Conservation (phyloP, 2,113 vertebrate genomes). For the Hippoglossus stenolepis region DNA sequence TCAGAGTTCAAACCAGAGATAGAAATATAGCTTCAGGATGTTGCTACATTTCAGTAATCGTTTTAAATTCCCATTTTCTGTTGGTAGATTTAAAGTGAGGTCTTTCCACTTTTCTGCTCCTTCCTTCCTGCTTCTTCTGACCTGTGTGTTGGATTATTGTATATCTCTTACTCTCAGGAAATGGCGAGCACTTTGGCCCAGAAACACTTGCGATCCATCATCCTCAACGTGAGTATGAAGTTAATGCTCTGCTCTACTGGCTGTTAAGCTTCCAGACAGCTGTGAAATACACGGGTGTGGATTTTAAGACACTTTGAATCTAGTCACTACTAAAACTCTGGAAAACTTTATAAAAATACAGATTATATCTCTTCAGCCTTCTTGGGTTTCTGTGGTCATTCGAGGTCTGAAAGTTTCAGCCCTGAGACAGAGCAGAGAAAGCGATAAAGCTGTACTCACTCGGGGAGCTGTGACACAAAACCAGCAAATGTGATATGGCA, state of each 20-base stretch:
- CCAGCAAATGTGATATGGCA: slow-evolving; percentile 54
- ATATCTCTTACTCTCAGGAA: slow-evolving; percentile 82
- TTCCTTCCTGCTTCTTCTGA: slow-evolving; percentile 1
- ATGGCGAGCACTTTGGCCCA: slow-evolving; percentile 97
- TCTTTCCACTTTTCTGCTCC: neutral
- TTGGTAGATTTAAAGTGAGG: neutral
- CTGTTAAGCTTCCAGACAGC: neutral
- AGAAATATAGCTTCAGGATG: slow-evolving; percentile 6
- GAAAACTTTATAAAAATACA: no score
- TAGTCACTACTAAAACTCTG: neutral
- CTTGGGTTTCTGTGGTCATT: neutral
- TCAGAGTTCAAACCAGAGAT: slow-evolving; percentile 11
- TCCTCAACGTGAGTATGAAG: slow-evolving; percentile 92
- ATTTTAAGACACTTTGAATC: neutral
- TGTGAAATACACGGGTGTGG: neutral
- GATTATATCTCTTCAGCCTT: neutral
- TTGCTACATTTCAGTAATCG: slow-evolving; percentile 16
- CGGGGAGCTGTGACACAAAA: slow-evolving; percentile 33
- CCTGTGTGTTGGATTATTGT: slow-evolving; percentile 24
- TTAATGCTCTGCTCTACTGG: neutral
- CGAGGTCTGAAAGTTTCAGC: neutral
- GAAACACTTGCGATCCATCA: slow-evolving; percentile 97
- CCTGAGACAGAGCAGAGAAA: neutral
- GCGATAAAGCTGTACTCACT: neutral
- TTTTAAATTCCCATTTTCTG: slow-evolving; percentile 4